Percentiles rank a stretch among this genome's conserved stretches.
Evolutionary conservation across 2,888 invertebrate species (phyloP).

Genomic region (Eristalis pertinax): DNA sequence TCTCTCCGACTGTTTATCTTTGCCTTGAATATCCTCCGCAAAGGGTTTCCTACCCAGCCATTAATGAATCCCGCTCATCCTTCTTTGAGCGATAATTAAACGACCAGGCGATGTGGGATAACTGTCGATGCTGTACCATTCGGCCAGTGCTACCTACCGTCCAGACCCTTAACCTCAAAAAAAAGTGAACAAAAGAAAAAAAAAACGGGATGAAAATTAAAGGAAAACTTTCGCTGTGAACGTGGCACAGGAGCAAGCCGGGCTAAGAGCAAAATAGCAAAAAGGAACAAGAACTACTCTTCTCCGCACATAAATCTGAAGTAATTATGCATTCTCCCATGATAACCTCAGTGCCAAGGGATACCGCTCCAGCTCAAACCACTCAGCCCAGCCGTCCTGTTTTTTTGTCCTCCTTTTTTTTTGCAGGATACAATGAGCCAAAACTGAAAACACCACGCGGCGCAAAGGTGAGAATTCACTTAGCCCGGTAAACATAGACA

Average conservation of each 20-base stretch:
- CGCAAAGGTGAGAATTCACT: conserved; percentile 57
- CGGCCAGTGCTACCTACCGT: neutral
- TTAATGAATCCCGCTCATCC: conserved; percentile 29
- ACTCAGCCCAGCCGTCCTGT: neutral
- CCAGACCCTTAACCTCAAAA: neutral
- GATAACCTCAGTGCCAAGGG: conserved; percentile 39
- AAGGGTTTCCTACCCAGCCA: conserved; percentile 6
- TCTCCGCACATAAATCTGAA: conserved; percentile 53
- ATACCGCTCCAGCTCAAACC: neutral
- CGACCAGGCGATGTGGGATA: neutral
- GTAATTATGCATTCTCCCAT: conserved; percentile 57
- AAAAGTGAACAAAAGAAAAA: neutral
- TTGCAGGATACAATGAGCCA: conserved; percentile 36
- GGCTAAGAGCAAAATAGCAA: conserved; percentile 8
- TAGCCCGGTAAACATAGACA: conserved; percentile 46
- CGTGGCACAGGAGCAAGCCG: neutral
- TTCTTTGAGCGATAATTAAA: conserved; percentile 26
- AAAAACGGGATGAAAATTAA: conserved; percentile 10
- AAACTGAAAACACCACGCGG: conserved; percentile 49
- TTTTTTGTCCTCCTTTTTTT: neutral
- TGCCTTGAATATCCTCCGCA: conserved; percentile 15
- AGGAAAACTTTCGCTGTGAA: conserved; percentile 26
- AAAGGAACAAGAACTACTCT: neutral
- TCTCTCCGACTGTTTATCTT: neutral
- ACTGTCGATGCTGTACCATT: conserved; percentile 4